These are phyloP conservation scores for Sciurus vulgaris DNA, from an alignment of 2,797 vertebrate genomes.

Conservation along the genomic window DNA sequence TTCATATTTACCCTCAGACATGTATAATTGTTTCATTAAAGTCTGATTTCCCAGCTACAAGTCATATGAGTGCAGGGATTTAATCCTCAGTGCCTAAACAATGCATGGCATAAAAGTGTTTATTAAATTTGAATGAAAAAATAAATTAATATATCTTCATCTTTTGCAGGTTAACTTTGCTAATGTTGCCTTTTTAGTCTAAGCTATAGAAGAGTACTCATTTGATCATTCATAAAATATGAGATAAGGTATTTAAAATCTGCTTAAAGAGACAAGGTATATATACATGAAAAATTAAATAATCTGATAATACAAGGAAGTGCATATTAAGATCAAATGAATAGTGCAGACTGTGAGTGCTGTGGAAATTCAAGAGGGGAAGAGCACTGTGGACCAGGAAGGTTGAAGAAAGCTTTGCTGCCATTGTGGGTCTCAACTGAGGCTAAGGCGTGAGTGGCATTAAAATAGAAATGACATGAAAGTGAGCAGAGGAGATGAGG, in stretches of 20 bases:
- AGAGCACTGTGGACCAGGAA: neutral
- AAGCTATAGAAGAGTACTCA: constrained; percentile 5
- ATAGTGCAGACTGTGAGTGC: neutral
- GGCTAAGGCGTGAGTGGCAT: neutral
- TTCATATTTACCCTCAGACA: neutral
- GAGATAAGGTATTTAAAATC: constrained; percentile 66
- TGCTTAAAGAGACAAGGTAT: constrained; percentile 42
- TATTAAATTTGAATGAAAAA: constrained; percentile 40
- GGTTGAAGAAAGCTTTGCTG: neutral
- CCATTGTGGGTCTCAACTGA: neutral
- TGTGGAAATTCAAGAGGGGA: constrained; percentile 12
- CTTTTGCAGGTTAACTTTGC: constrained; percentile 33
- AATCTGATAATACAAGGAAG: constrained; percentile 50
- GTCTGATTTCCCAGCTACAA: neutral
- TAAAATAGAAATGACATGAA: neutral
- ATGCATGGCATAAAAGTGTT: neutral
- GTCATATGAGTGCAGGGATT: neutral
- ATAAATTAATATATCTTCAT: constrained; percentile 15
- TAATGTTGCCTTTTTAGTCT: constrained; percentile 41
- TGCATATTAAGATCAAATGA: constrained; percentile 24
- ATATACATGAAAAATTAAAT: constrained; percentile 71
- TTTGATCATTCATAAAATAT: constrained; percentile 62
- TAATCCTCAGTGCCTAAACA: neutral
- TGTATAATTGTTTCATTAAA: neutral
- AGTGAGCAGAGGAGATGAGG: neutral